Evolutionary conservation across 2,113 vertebrate genomes (phyloP).

Genomic region (Diadophis punctatus): DNA sequence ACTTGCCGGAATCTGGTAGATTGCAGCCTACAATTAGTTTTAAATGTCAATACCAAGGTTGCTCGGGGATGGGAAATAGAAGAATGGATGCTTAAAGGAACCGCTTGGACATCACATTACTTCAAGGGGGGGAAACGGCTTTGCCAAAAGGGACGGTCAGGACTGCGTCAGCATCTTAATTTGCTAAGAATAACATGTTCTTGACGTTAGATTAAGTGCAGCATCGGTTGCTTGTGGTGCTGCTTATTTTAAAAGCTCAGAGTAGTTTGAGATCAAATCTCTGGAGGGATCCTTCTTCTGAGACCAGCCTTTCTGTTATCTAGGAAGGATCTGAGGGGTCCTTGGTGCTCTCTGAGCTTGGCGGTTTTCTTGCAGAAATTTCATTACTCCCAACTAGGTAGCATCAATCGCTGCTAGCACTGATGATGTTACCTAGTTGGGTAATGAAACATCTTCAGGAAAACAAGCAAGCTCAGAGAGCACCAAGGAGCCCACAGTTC

Average conservation of each 20-base stretch:
- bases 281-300: neutral
- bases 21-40: conserved; percentile 86
- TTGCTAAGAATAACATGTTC: conserved; percentile 10
- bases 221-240: neutral
- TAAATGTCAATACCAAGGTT: conserved; percentile 93
- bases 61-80: conserved; percentile 83
- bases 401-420: no score
- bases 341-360: no score
- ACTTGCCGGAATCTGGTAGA: conserved; percentile 68
- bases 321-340: no score
- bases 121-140: conserved; percentile 46
- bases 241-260: neutral
- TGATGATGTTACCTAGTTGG: no score
- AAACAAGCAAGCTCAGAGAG: no score
- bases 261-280: neutral
- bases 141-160: conserved; percentile 34
- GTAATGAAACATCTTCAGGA: no score
- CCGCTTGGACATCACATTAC: conserved; percentile 66
- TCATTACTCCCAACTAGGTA: no score
- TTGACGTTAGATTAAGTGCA: conserved; percentile 16
- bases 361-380: no score
- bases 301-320: no score
- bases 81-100: conserved; percentile 64
- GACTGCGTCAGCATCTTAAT: conserved; percentile 18
- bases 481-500: no score